These are phyloP conservation scores for Pangasianodon hypophthalmus DNA, from an alignment of 2,113 vertebrate species.

Conservation along the genomic window DNA sequence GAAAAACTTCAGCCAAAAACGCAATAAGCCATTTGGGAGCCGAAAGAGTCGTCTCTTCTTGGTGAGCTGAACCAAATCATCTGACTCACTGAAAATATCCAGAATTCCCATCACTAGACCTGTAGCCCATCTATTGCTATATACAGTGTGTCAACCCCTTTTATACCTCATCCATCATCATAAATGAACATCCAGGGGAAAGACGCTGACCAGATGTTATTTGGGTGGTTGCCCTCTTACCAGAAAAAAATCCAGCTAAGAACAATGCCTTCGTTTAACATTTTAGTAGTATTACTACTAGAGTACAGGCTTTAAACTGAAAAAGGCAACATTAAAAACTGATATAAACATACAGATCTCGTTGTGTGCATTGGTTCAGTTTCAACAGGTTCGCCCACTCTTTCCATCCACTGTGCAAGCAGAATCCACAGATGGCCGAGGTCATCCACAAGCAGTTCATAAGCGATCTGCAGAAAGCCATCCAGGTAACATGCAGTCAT, in stretches of 20 bases:
- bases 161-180: neutral
- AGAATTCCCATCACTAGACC: neutral
- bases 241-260: neutral
- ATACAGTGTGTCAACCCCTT: neutral
- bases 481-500: conserved; percentile 72
- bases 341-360: neutral
- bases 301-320: neutral
- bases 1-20: neutral
- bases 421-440: conserved; percentile 80
- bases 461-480: conserved; percentile 73
- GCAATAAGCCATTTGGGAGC: neutral
- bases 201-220: neutral
- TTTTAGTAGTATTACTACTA: neutral
- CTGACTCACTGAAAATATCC: neutral
- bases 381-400: conserved; percentile 81
- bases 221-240: neutral
- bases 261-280: neutral
- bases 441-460: conserved; percentile 85
- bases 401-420: conserved; percentile 79
- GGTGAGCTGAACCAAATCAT: neutral
- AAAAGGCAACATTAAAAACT: neutral
- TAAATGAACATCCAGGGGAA: neutral
- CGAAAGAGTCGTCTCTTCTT: neutral
- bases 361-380: conserved; percentile 62
- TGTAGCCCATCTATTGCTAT: neutral